phyloP scores from a whole-genome alignment of 2,797 vertebrate genomes.

The Catostomus latipinnis region DNA sequence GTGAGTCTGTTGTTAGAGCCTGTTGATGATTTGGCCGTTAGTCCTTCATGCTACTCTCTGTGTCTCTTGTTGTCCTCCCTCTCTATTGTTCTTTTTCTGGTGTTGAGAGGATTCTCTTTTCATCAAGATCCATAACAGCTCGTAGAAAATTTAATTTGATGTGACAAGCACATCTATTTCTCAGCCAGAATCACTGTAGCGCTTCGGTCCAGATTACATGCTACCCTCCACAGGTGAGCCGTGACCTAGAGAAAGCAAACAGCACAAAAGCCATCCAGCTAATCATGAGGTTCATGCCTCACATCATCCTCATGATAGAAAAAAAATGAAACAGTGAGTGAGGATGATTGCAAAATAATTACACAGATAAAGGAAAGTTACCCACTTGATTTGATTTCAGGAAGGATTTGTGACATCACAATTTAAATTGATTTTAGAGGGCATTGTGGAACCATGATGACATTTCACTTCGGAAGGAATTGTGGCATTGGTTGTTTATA shows the following conservation, averaged over 20 bases:
- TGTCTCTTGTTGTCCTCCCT: slow-evolving; percentile 7
- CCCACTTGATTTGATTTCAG: slow-evolving; percentile 41
- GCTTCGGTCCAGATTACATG: slow-evolving; percentile 53
- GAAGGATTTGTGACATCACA: slow-evolving; percentile 5
- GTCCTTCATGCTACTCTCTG: slow-evolving; percentile 3
- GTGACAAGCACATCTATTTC: slow-evolving; percentile 71
- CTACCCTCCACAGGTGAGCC: slow-evolving; percentile 62
- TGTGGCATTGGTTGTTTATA: not conserved
- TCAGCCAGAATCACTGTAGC: slow-evolving; percentile 50
- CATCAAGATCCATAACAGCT: slow-evolving; percentile 30
- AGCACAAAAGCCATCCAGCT: slow-evolving; percentile 32
- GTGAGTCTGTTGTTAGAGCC: slow-evolving; percentile 20
- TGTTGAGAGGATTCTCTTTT: slow-evolving; percentile 28
- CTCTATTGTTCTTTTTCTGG: slow-evolving; percentile 15
- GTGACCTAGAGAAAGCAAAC: slow-evolving; percentile 47
- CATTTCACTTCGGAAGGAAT: not conserved
- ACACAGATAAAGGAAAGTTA: slow-evolving; percentile 33
- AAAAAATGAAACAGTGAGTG: slow-evolving; percentile 6
- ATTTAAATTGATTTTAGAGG: not conserved
- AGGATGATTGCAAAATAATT: slow-evolving; percentile 42
- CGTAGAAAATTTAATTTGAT: slow-evolving; percentile 67
- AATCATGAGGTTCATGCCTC: slow-evolving; percentile 38
- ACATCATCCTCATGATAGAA: slow-evolving; percentile 33
- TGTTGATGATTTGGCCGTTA: slow-evolving; percentile 6
- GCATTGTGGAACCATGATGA: not conserved